A percentile compares a stretch with the other conserved stretches of the same genome.
phyloP scores from a whole-genome alignment of 92 coral and sea anemone species.

The Muricea muricata region DNA sequence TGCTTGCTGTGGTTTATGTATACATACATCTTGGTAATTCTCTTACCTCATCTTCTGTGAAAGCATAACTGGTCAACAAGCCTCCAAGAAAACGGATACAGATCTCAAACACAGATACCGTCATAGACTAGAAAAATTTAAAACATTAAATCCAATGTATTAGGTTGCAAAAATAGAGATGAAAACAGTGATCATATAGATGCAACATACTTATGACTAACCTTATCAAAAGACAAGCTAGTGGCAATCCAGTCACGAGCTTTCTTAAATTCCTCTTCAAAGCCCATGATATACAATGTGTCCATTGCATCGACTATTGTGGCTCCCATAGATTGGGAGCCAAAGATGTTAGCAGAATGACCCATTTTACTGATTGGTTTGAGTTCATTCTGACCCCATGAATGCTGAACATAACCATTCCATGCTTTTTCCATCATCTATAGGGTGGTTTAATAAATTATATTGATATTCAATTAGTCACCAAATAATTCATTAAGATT shows the following conservation, averaged over 20 bases:
- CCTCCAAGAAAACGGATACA: constrained; percentile 96
- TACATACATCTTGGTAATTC: too few relatives aligned
- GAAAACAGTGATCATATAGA: too few relatives aligned
- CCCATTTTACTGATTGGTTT: constrained; percentile 91
- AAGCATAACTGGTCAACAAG: constrained; percentile 87
- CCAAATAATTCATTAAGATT: too few relatives aligned
- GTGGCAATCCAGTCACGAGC: constrained; percentile 94
- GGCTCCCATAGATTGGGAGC: constrained; percentile 87
- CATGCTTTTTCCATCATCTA: constrained; percentile 99
- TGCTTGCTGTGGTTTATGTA: too few relatives aligned
- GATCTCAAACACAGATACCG: constrained; percentile 95
- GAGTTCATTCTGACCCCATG: constrained; percentile 96
- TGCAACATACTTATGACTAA: too few relatives aligned
- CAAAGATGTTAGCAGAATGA: constrained; percentile 93
- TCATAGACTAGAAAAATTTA: constrained; percentile 72
- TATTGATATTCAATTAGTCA: not conserved
- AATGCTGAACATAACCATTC: constrained; percentile 86
- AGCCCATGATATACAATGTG: constrained; percentile 87
- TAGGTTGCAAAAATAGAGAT: too few relatives aligned
- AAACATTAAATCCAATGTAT: not conserved
- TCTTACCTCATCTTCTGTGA: constrained; percentile 91
- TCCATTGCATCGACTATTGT: constrained; percentile 93
- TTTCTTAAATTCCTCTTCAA: constrained; percentile 91
- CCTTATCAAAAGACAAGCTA: constrained; percentile 81
- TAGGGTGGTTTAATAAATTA: constrained; percentile 12